phyloP scores from a whole-genome alignment of 2,888 invertebrate species.

The Microctonus aethiopoides region DNA sequence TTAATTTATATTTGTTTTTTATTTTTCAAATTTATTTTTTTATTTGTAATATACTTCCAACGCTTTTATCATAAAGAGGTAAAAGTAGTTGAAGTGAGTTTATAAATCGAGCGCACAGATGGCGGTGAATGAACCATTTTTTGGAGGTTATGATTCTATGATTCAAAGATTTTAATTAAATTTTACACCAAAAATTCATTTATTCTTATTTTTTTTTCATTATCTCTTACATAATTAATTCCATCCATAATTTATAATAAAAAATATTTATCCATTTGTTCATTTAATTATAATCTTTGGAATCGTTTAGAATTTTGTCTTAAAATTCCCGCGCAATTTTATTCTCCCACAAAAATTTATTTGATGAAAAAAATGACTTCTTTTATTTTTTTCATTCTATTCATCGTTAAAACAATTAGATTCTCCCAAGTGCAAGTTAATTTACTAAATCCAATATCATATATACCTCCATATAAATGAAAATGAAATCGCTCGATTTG shows the following conservation, averaged over 20 bases:
- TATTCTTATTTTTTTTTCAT: no score
- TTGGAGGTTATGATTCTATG: neutral
- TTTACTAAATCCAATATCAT: neutral
- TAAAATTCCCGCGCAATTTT: no score
- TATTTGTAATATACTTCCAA: no score
- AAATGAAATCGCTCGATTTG: constrained; percentile 2
- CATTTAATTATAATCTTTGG: no score
- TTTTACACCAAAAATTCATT: no score
- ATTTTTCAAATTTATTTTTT: no score
- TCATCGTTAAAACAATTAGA: neutral
- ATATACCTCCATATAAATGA: neutral
- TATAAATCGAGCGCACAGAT: neutral
- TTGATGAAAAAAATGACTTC: neutral
- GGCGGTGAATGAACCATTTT: neutral
- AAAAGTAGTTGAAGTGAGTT: neutral
- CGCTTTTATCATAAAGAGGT: no score
- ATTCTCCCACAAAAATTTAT: neutral
- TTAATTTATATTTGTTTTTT: neutral
- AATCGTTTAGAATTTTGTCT: no score
- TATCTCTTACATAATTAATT: no score
- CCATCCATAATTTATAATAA: no score
- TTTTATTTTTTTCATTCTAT: neutral
- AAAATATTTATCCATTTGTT: no score
- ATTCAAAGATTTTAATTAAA: neutral
- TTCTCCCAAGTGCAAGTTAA: neutral